Evolutionary conservation across 2,113 vertebrate genomes (phyloP), one percentile per base, ranked within the genome.

Genomic region (Dasyprocta punctata): DNA sequence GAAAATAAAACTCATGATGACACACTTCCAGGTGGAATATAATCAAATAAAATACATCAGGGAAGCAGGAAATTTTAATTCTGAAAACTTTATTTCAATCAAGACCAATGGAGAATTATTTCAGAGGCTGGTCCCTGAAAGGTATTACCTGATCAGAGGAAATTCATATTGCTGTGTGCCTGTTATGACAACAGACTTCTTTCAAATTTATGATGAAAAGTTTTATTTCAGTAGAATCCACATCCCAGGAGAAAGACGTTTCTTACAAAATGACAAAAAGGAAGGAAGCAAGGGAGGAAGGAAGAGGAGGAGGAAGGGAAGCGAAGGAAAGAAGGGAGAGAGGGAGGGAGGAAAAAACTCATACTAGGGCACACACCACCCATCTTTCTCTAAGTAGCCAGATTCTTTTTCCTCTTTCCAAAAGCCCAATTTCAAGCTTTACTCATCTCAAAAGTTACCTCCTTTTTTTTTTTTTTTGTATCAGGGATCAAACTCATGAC

Each of bases 41-140:
- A 81, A 60, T 81, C n/a, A 83, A 41, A 73, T 36, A 65, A 81
- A 83, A 77, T 84, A 52, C 2, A 6, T 41, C n/a, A 73, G 11
- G 16, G 11, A 97, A 87, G n/a, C 10, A 84, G 7, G 41, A 89
- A 36, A 71, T 84, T 58, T 94, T 84, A 87, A 86, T 75, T 86
- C 16, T 80, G 12, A 93, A 90, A 89, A 49, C 75, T 36, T 77
- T 95, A 54, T 75, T 94, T 90, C 87, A 67, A 58, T 3, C 58
- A 85, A 81, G 1, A 19, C 19, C 2, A 28, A 2, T 67, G 11
- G 41, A 83, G 6, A 83, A 73, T 82, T 93, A 2, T 38, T 92
- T 89, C 22, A 58, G 36, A 71, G 86, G 20, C 5, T 81, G 38
- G 0, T 14, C 14, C 13, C 28, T 69, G 28, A 81, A 69, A 49